Percentiles rank a stretch among this genome's conserved stretches.
These are phyloP conservation scores for Julus scandinavius DNA, from an alignment of 2,888 invertebrate species.

Conservation along the genomic window DNA sequence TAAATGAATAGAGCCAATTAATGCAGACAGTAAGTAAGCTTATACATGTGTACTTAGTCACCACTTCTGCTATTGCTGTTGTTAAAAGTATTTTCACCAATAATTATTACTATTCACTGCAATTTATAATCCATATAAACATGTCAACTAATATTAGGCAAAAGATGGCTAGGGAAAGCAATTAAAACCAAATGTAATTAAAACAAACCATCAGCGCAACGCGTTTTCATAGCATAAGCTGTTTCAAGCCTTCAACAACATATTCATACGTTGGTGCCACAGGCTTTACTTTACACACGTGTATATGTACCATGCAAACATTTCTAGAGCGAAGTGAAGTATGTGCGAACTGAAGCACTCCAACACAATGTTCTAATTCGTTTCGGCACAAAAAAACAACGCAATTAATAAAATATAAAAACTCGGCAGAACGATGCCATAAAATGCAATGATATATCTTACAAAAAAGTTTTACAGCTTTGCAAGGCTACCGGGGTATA, in stretches of 20 bases:
- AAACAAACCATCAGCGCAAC: background rate
- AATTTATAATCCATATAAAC: too few species aligned
- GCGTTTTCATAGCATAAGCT: background rate
- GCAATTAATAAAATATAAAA: background rate
- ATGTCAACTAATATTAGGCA: too few species aligned
- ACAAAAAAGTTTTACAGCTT: background rate
- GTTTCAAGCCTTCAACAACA: background rate
- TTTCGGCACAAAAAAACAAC: background rate
- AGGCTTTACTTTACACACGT: background rate
- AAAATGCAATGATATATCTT: background rate
- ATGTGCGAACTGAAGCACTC: background rate
- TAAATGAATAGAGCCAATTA: too few species aligned
- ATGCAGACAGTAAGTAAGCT: too few species aligned
- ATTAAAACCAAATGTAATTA: background rate
- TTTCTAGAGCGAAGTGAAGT: background rate
- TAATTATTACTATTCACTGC: too few species aligned
- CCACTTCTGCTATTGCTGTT: too few species aligned
- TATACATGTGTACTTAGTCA: too few species aligned
- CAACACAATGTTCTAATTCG: background rate
- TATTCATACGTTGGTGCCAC: background rate
- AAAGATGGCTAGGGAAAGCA: too few species aligned
- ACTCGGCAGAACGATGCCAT: background rate
- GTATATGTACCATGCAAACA: background rate
- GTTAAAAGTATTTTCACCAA: too few species aligned
- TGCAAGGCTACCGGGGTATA: background rate